A percentile compares a stretch with the other conserved stretches of the same genome.
phyloP scores from a whole-genome alignment of 2,113 vertebrate species.

The Eidolon helvum region DNA sequence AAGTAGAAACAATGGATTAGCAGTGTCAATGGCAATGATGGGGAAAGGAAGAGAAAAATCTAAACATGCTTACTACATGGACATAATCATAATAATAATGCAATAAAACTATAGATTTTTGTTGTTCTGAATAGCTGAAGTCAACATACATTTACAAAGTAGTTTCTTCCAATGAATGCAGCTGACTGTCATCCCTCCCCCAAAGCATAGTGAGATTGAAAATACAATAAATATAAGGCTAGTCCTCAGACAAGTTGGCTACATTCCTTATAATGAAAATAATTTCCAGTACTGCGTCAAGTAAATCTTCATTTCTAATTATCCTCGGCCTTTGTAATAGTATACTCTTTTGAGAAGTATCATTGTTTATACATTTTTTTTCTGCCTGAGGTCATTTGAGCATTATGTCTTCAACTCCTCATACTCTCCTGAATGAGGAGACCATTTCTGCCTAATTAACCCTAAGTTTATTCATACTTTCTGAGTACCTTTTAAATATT shows the following conservation, averaged over 20 bases:
- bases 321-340: not conserved
- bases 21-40: not conserved
- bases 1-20: rapidly evolving
- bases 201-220: not conserved
- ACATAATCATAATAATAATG: not conserved
- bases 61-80: not conserved
- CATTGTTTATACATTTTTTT: not conserved
- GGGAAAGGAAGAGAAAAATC: not conserved
- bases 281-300: not conserved
- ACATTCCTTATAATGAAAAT: not conserved
- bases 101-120: not conserved
- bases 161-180: not conserved
- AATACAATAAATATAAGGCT: not conserved
- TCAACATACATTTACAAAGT: not conserved
- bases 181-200: not conserved
- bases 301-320: not conserved
- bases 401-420: not conserved
- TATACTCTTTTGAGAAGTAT: not conserved
- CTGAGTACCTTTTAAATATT: not conserved
- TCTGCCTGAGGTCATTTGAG: not conserved
- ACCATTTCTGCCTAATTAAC: not conserved
- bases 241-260: not conserved
- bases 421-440: not conserved
- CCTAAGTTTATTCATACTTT: not conserved
- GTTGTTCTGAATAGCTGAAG: not conserved